phyloP scores from a whole-genome alignment of 2,888 invertebrate species.

The Lordiphosa fenestrarum region DNA sequence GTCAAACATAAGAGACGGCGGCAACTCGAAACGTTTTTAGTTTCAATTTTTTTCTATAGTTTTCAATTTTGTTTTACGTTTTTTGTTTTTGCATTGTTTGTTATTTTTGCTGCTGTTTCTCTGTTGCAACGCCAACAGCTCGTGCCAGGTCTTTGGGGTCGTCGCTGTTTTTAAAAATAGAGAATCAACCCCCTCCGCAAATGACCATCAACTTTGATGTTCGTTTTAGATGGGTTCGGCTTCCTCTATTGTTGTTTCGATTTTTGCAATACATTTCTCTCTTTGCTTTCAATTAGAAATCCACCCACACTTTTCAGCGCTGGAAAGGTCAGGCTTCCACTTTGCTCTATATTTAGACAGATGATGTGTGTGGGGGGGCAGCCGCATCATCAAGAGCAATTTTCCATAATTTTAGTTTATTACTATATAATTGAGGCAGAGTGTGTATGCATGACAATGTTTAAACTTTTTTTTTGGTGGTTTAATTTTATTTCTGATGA shows the following conservation, averaged over 20 bases:
- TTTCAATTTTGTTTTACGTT: slow-evolving; percentile 32
- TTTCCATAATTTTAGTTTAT: slow-evolving; percentile 43
- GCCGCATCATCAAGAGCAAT: slow-evolving; percentile 27
- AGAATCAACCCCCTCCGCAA: slow-evolving; percentile 8
- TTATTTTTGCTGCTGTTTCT: slow-evolving; percentile 30
- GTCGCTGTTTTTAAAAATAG: neutral
- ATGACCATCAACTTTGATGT: slow-evolving; percentile 26
- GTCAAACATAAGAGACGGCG: slow-evolving; percentile 49
- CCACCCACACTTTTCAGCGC: slow-evolving; percentile 26
- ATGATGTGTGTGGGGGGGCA: slow-evolving; percentile 37
- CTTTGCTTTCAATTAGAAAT: slow-evolving; percentile 32
- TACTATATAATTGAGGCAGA: slow-evolving; percentile 56
- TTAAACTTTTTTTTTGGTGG: slow-evolving; percentile 19
- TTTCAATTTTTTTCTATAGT: slow-evolving; percentile 33
- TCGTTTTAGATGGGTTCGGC: slow-evolving; percentile 1
- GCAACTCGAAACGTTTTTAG: slow-evolving; percentile 35
- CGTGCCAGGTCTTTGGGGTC: slow-evolving; percentile 29
- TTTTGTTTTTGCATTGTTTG: slow-evolving; percentile 33
- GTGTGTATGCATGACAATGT: slow-evolving; percentile 37
- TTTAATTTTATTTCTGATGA: slow-evolving; percentile 29
- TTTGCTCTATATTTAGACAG: slow-evolving; percentile 49
- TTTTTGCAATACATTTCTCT: slow-evolving; percentile 25
- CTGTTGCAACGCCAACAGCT: slow-evolving; percentile 34
- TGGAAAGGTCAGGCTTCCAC: slow-evolving; percentile 27
- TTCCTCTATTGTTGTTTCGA: slow-evolving; percentile 15